Base-by-base conservation (phyloP, 2,797 vertebrate genomes). In the Cynodonichthys magdalenae region DNA sequence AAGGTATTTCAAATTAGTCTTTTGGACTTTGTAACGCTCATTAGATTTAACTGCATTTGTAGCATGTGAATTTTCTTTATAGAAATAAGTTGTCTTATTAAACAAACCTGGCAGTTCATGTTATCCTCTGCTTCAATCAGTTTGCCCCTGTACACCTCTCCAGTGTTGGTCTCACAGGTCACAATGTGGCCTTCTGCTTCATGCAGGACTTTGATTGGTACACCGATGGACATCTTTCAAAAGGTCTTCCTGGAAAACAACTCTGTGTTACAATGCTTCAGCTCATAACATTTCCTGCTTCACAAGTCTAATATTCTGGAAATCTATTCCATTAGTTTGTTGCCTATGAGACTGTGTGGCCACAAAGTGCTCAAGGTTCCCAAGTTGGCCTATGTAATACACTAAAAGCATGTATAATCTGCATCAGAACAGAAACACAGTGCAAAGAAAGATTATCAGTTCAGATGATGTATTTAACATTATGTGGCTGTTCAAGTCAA, bases 121-220 rank as follows among this genome's bases (percentile, higher is more conserved):
- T 99, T 99, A 89, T 99, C 97, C 67, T 99, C 98, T 0, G 98
- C 98, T 80, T 99, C 97, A 0, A 99, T 97, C 17, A 99, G 94
- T 69, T 99, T 99, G 45, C 98, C 98, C 2, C 97, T 89, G 73
- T 99, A 99, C 14, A 99, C 97, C 52, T 99, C 98, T 0, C 98
- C 97, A 0, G 96, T 98, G 72, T 97, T 99, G n/a, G 97, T 99
- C 84, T 99, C 98, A 6, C 97, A 99, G 0, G 97, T 99, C 42
- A 99, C 97, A 0, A 99, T 98, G 87, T 99, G 97, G 12, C 97
- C 97, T 83, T 99, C 97, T 0, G 98, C 97, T 75, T 99, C 97
- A 1, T 99, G 97, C 48, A 99, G 94, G 24, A 99, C 97, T 82
- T 99, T 99, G 79, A 99, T 99, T 0, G 98, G 97, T 18, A 99